Base-by-base conservation (phyloP, 1,140 invertebrate genomes). In the Bombus pyrosoma region DNA sequence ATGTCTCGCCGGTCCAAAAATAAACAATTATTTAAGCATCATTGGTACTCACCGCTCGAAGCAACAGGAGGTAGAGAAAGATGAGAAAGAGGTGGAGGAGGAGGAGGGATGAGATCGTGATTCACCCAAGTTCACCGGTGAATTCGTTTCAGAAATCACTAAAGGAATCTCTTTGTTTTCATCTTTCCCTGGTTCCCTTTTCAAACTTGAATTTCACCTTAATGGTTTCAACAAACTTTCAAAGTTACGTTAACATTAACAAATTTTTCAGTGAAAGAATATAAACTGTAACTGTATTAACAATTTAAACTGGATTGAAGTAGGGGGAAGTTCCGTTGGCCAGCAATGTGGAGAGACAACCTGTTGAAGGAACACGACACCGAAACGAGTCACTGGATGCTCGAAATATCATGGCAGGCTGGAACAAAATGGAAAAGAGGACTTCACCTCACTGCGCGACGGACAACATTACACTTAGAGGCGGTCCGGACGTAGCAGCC, bases 401-500 rank as follows among this genome's bases (percentile, higher is more conserved):
- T 62, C 76, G 76, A 62, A 79, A 80, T 72, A 84, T 79, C 32
- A 34, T 39, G 43, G 47, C 62, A 22, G 37, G 15, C n/a, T 62
- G 57, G 32, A 71, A 72, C 41, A 66, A 66, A n/a, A 53, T 68
- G 47, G 68, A 74, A 81, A 81, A 74, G 34, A 47, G 78, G 57
- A 66, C 62, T 68, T 59, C 57, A 79, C 81, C 79, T 77, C 47
- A 53, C 77, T 43, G n/a, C 59, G 85, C 85, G 81, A 75, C 80
- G 59, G 72, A 91, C 85, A 85, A 85, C 68, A 88, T 82, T 79
- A 73, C 85, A 86, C 81, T 85, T 43, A 34, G 53, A 80, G 74
- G 77, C 53, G 85, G 81, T 69, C 76, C 59, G 80, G 73, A 81
- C 79, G 81, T 83, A 83, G 47, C 71, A 81, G 85, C 91, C 91